Base-by-base conservation (phyloP, 2,888 invertebrate species). In the Oscheius sp. region DNA sequence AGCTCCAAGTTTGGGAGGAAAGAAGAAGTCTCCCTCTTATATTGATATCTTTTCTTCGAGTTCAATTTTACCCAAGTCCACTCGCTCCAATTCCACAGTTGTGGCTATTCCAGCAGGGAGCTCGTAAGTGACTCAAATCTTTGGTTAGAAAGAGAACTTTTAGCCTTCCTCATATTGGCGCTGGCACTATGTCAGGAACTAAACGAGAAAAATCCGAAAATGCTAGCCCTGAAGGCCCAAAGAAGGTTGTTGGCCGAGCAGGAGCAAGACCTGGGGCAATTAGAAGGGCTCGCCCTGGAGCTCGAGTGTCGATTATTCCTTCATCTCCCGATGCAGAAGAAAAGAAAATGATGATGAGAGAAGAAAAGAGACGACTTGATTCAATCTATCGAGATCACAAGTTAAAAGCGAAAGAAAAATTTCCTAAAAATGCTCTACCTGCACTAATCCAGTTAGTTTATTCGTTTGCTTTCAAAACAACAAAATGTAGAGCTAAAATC, bases 1-100 rank as follows among this genome's bases (percentile, higher is more conserved):
- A 6, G 65, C 65, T 20, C 65, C 65, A 17, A 65, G 65, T 65
- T 23, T 65, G n/a, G 65, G 65, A 27, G 48, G 34, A 65, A 29
- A 34, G 15, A 25, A 25, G 25, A 52, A 50, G 17, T 37, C 27
- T 15, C 27, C 17, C n/a, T 65, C 65, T 2, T 31, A 33, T 25
- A 65, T 65, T 27, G 65, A 65, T 31, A 53, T 39, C 25, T 65
- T 65, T 31, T 37, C 52, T 23, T 20, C 25, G 31, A n/a, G n/a
- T n/a, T 27, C 33, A 3, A 23, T 25, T 3, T 34, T 50, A 15
- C 48, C 50, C 2, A 37, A 33, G 27, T 17, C 12, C 42, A 17
- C 1, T 37, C 42, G 64, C 20, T 23, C 31, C 50, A 3, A 29
- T 29, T 61, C 46, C 61, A 48, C 48, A 12, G 20, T 61, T 42